phyloP scores from a whole-genome alignment of 2,888 invertebrate genomes.

The Hecatera dysodea region DNA sequence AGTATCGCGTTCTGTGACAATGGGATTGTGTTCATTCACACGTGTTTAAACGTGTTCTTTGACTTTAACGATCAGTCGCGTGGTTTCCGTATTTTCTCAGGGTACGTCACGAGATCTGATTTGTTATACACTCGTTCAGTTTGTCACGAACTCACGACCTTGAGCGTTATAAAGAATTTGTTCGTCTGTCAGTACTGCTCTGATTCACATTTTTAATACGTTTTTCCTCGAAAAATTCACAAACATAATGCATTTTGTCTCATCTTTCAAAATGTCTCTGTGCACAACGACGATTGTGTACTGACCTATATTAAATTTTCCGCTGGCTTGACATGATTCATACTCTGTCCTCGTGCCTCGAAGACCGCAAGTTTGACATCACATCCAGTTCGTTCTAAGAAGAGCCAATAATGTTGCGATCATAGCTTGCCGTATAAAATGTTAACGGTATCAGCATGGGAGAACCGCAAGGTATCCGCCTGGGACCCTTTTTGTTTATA shows the following conservation, averaged over 20 bases:
- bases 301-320: constrained; percentile 70
- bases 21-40: constrained; percentile 49
- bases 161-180: constrained; percentile 28
- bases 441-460: constrained; percentile 66
- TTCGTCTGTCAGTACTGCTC: constrained; percentile 24
- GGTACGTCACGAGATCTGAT: constrained; percentile 37
- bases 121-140: constrained; percentile 27
- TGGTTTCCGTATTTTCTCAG: constrained; percentile 33
- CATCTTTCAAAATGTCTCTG: constrained; percentile 52
- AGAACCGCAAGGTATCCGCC: constrained; percentile 79
- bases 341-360: constrained; percentile 54
- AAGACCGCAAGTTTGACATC: constrained; percentile 37
- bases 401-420: constrained; percentile 56
- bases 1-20: constrained; percentile 45
- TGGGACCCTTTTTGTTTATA: constrained; percentile 77
- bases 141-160: constrained; percentile 32
- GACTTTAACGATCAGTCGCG: background rate
- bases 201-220: constrained; percentile 32
- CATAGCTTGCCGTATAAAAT: constrained; percentile 58
- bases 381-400: constrained; percentile 60
- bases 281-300: constrained; percentile 42
- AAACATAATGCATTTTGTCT: constrained; percentile 46
- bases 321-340: constrained; percentile 65
- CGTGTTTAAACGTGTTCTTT: constrained; percentile 35
- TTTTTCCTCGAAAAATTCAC: constrained; percentile 29